phyloP scores from a whole-genome alignment of 2,888 invertebrate genomes.

The Drosophila parthenogenetica region DNA sequence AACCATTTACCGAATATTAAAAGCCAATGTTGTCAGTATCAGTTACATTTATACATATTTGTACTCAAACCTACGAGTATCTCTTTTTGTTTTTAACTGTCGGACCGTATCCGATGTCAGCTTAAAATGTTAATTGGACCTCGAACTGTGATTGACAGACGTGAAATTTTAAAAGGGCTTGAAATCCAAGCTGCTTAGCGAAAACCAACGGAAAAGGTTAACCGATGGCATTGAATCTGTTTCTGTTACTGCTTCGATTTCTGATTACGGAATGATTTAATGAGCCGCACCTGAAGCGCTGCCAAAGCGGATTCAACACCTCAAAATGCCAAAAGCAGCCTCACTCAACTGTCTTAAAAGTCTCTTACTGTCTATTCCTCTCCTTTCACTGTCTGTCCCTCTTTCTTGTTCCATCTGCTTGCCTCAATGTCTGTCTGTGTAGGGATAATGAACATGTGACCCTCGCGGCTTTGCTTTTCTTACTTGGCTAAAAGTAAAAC shows the following conservation, averaged over 20 bases:
- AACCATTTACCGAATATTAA: conserved; percentile 51
- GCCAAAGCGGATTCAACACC: conserved; percentile 45
- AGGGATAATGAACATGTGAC: conserved; percentile 25
- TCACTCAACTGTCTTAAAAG: conserved; percentile 13
- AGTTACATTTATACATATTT: neutral
- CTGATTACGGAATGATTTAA: conserved; percentile 70
- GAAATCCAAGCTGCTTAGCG: conserved; percentile 22
- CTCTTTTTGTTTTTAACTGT: neutral
- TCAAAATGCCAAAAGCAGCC: conserved; percentile 9
- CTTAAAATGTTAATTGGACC: conserved; percentile 60
- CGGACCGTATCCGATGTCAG: conserved; percentile 12
- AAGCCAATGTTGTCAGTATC: conserved; percentile 5
- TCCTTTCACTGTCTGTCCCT: neutral
- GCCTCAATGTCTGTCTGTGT: neutral
- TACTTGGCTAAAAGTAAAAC: conserved; percentile 48
- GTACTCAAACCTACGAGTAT: neutral
- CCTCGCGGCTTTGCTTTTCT: conserved; percentile 13
- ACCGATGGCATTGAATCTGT: conserved; percentile 29
- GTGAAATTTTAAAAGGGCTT: conserved; percentile 44
- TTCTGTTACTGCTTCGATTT: neutral
- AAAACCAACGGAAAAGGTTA: conserved; percentile 35
- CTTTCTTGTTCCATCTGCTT: too few relatives aligned
- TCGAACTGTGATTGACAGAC: conserved; percentile 64
- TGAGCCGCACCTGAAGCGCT: conserved; percentile 68
- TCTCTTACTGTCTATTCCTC: neutral